phyloP scores from a whole-genome alignment of 1,140 invertebrate genomes.

The Cydia strobilella region DNA sequence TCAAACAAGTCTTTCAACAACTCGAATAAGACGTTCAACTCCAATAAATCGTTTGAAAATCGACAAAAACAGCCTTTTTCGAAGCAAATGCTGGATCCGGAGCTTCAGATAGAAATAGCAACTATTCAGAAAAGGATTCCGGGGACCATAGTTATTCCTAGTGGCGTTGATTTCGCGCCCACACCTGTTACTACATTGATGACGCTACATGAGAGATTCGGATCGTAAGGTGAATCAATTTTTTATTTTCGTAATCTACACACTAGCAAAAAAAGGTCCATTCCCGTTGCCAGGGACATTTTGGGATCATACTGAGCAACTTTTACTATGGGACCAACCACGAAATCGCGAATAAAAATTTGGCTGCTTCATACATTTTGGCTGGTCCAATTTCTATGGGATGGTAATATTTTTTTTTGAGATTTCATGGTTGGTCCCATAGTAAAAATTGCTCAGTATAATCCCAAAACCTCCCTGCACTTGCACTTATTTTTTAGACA shows the following conservation, averaged over 20 bases:
- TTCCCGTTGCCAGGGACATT: too few species aligned
- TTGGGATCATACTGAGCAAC: too few species aligned
- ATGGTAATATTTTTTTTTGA: too few species aligned
- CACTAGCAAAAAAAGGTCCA: too few species aligned
- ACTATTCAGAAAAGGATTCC: neutral
- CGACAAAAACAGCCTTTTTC: neutral
- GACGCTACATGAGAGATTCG: neutral
- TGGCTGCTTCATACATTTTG: too few species aligned
- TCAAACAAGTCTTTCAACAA: constrained; percentile 12
- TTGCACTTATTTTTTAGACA: too few species aligned
- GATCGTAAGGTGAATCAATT: neutral
- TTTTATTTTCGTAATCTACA: neutral
- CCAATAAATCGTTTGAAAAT: neutral
- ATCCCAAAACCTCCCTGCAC: too few species aligned
- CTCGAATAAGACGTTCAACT: neutral
- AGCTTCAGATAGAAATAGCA: constrained; percentile 5
- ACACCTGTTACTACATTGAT: neutral
- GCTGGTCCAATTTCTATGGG: too few species aligned
- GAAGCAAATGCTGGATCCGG: neutral
- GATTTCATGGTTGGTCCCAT: too few species aligned
- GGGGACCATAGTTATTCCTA: neutral
- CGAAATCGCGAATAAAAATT: too few species aligned
- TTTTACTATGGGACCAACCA: too few species aligned
- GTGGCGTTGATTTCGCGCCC: neutral
- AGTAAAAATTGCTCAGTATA: too few species aligned